These are phyloP conservation scores for Hirtodrosophila confusa DNA, from an alignment of 2,888 invertebrate species.

Conservation along the genomic window DNA sequence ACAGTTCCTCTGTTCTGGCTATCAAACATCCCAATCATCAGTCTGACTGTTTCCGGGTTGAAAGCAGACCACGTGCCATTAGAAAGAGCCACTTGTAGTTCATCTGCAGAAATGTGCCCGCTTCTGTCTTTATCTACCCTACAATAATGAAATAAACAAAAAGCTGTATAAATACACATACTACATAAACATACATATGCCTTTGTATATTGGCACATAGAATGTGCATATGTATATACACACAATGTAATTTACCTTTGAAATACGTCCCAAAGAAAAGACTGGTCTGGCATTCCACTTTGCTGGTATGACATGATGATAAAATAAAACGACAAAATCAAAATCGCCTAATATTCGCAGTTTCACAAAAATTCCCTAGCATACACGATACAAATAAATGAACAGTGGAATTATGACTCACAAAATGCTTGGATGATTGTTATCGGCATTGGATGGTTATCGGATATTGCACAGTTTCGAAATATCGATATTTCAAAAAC, in stretches of 20 bases:
- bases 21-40: constrained; percentile 95
- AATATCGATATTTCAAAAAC: too few species aligned
- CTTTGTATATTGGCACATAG: neutral
- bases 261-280: constrained; percentile 93
- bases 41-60: constrained; percentile 98
- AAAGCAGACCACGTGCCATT: constrained; percentile 99
- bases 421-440: neutral
- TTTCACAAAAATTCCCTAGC: neutral
- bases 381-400: neutral
- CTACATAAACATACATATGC: too few species aligned
- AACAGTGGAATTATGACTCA: constrained; percentile 9
- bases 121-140: constrained; percentile 94
- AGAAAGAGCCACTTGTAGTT: constrained; percentile 95
- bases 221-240: neutral
- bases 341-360: neutral
- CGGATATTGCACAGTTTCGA: too few species aligned
- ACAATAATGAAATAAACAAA: constrained; percentile 1
- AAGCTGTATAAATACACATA: neutral
- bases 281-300: constrained; percentile 89
- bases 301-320: constrained; percentile 85
- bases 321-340: neutral
- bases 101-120: constrained; percentile 94
- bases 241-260: constrained; percentile 81
- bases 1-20: constrained; percentile 95
- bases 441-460: too few species aligned